Evolutionary conservation across 2,888 invertebrate species (phyloP), one percentile per base, ranked within the genome.

Genomic region (Mellilla xanthometata): DNA sequence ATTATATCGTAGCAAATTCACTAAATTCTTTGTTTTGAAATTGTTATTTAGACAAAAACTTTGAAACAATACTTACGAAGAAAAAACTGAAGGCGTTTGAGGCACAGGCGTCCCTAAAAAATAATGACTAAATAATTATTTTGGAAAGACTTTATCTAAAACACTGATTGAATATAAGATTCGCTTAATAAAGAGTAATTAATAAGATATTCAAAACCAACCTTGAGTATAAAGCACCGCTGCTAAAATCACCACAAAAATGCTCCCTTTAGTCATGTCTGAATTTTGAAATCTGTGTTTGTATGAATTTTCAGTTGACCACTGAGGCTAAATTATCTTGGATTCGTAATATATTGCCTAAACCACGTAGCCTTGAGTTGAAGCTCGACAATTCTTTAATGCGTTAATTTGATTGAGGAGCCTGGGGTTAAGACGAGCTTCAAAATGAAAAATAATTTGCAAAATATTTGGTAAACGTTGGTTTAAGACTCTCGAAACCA

Each of bases 341-440:
- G 7, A 13, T 30, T 12, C 11, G 7, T 45, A 24, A 44, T 45
- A 39, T 45, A 45, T 39, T 28, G 28, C 12, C 39, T 8, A 13
- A 13, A 34, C 28, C 15, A 19, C 8, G 12, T 30, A 8, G 29
- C 39, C 29, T 34, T 33, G 33, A 2, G 3, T 8, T 7, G 12
- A 9, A 29, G 30, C 15, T 13, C 30, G 35, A 34, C n/a, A 28
- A 12, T 33, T 12, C 9, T 28, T 28, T 22, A 26, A 39, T 28
- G 12, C 12, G 29, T 28, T 28, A 29, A 15, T 31, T 35, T 5
- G 8, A 29, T 8, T 8, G 12, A 29, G 39, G 28, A 39, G 12
- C 8, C 12, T 34, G 39, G 45, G 45, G 45, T 29, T 39, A 26
- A 24, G 3, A 8, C 7, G 24, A n/a, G 2, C 24, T 7, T 24